Conservation (phyloP, 1,140 invertebrate species). For the Caerostris extrusa region DNA sequence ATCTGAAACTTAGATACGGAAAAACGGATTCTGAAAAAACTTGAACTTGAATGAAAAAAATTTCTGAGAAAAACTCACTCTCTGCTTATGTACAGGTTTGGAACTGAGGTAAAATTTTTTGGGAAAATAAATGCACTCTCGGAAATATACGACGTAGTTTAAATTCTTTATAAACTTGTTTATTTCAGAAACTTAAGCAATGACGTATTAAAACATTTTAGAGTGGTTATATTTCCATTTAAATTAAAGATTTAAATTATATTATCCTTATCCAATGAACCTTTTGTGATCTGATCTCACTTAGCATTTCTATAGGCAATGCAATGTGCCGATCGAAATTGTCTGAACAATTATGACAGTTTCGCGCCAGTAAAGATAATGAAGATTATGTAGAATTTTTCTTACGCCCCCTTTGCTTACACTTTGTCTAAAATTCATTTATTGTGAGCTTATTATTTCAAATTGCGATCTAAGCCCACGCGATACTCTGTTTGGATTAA, state of each 20-base stretch:
- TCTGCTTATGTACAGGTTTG: too few species aligned
- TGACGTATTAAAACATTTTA: not conserved
- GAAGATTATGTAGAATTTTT: not conserved
- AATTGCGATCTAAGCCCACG: not conserved
- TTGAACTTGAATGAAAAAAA: too few species aligned
- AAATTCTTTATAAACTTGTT: too few species aligned
- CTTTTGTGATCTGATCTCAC: not conserved
- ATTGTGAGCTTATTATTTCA: slow-evolving; percentile 16
- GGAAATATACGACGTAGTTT: too few species aligned
- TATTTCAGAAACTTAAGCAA: too few species aligned
- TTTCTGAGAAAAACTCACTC: too few species aligned
- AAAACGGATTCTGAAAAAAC: too few species aligned
- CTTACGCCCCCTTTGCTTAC: not conserved
- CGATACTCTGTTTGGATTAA: not conserved
- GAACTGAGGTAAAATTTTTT: too few species aligned
- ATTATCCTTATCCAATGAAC: not conserved
- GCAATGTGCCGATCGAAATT: not conserved
- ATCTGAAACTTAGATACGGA: too few species aligned
- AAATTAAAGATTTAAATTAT: not conserved
- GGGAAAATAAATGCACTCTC: too few species aligned
- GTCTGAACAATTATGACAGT: slow-evolving; percentile 17
- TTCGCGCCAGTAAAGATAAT: not conserved
- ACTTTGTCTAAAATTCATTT: not conserved
- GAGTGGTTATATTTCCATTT: not conserved
- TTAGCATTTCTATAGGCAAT: not conserved